Evolutionary conservation across 2,113 vertebrate species (phyloP).

Genomic region (Triplophysa dalaica): DNA sequence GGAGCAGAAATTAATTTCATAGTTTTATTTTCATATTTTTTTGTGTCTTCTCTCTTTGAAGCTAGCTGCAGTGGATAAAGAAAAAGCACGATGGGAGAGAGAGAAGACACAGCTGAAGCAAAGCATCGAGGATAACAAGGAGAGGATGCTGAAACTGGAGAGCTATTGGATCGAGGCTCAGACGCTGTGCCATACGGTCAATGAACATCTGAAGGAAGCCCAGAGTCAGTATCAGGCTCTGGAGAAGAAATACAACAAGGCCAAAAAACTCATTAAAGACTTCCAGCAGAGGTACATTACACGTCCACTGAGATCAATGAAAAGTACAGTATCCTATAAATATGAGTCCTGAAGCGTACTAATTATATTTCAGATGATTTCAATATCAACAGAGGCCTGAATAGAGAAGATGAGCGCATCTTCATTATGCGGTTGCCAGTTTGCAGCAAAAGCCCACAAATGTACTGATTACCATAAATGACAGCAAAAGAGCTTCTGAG

Average conservation of each 20-base stretch:
- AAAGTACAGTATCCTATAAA: not conserved
- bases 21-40: not conserved
- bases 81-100: constrained; percentile 94
- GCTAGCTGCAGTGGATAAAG: constrained; percentile 91
- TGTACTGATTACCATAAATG: constrained; percentile 10
- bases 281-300: constrained; percentile 95
- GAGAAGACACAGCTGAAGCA: constrained; percentile 94
- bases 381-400: not conserved
- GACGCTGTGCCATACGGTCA: constrained; percentile 93
- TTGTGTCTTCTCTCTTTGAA: constrained; percentile 52
- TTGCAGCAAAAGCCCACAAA: constrained; percentile 20
- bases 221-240: constrained; percentile 94
- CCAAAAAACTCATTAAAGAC: constrained; percentile 98
- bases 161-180: constrained; percentile 99
- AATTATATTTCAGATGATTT: constrained; percentile 16
- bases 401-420: not conserved
- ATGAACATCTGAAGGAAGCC: constrained; percentile 96
- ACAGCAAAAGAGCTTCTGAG: not conserved
- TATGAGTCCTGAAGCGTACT: not conserved
- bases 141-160: constrained; percentile 95
- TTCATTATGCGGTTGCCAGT: not conserved
- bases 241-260: constrained; percentile 99
- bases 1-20: not conserved
- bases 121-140: constrained; percentile 98
- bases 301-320: not conserved